A percentile compares a stretch with the other conserved stretches of the same genome.
Evolutionary conservation across 2,888 invertebrate genomes (phyloP).

Genomic region (Andrena praecox): DNA sequence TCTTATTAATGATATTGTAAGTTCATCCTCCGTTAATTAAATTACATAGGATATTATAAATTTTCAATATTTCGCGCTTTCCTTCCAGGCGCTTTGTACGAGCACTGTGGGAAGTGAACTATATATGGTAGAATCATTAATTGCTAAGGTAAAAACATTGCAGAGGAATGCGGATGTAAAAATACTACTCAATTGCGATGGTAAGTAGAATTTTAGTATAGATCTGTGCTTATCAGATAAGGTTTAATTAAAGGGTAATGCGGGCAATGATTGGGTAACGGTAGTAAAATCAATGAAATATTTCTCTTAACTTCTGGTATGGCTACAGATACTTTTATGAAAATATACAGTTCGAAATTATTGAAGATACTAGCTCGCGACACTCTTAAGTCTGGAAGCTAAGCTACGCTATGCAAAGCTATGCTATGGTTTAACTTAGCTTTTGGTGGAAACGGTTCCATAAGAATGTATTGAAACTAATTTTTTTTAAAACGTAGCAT

Average conservation of each 20-base stretch:
- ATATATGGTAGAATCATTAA: slow-evolving; percentile 57
- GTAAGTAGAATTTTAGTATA: slow-evolving; percentile 45
- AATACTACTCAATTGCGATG: slow-evolving; percentile 32
- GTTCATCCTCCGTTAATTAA: slow-evolving; percentile 26
- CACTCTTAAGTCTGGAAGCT: no score
- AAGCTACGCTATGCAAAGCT: no score
- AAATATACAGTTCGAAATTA: not conserved
- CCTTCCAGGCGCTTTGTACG: slow-evolving; percentile 44
- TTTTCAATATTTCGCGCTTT: not conserved
- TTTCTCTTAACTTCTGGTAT: not conserved
- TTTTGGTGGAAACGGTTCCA: no score
- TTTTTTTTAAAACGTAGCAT: no score
- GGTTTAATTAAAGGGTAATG: not conserved
- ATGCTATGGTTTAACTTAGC: no score
- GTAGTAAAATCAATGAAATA: not conserved
- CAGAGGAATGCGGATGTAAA: slow-evolving; percentile 57
- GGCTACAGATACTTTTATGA: not conserved
- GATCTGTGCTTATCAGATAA: not conserved
- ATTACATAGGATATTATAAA: slow-evolving; percentile 28
- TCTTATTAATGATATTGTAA: slow-evolving; percentile 55
- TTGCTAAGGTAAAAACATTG: slow-evolving; percentile 65
- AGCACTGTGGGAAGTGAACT: slow-evolving; percentile 55
- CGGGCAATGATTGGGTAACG: not conserved
- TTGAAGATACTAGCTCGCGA: no score
- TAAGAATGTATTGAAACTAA: no score